Conservation (phyloP, 2,888 invertebrate genomes). For the Phrixothrix hirtus region DNA sequence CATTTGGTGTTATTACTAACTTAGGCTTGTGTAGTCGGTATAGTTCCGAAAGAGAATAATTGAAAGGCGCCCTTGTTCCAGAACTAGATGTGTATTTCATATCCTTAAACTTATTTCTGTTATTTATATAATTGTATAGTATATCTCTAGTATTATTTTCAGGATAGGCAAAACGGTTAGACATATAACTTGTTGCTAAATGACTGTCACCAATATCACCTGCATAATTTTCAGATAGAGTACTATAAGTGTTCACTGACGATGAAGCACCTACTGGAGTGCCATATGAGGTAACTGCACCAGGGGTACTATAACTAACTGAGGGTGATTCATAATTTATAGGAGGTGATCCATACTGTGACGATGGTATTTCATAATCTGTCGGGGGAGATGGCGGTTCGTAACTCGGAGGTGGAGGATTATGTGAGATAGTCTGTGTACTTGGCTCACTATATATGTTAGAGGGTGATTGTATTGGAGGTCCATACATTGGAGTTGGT, state of each 20-base stretch:
- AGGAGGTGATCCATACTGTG: conserved; percentile 35
- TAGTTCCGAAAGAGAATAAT: conserved; percentile 1
- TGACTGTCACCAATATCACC: conserved; percentile 8
- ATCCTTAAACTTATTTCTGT: conserved; percentile 1
- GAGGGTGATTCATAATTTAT: conserved; percentile 40
- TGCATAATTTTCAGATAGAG: conserved; percentile 6
- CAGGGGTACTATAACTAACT: conserved; percentile 45
- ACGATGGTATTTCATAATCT: conserved; percentile 38
- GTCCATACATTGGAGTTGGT: conserved; percentile 6
- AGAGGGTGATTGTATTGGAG: conserved; percentile 2
- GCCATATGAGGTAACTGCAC: conserved; percentile 47
- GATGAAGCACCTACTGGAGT: conserved; percentile 36
- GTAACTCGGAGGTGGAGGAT: conserved; percentile 26
- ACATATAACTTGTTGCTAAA: conserved; percentile 4
- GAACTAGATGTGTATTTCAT: background rate
- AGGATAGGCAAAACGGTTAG: background rate
- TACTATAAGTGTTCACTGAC: background rate
- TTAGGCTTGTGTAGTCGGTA: background rate
- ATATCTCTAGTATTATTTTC: background rate
- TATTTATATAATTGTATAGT: background rate
- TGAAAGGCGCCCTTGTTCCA: background rate
- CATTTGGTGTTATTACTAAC: background rate
- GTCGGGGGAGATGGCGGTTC: conserved; percentile 14
- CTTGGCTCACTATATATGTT: conserved; percentile 2
- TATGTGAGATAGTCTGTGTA: no score